phyloP scores from a whole-genome alignment of 1,140 invertebrate species.

The Anastrepha obliqua region DNA sequence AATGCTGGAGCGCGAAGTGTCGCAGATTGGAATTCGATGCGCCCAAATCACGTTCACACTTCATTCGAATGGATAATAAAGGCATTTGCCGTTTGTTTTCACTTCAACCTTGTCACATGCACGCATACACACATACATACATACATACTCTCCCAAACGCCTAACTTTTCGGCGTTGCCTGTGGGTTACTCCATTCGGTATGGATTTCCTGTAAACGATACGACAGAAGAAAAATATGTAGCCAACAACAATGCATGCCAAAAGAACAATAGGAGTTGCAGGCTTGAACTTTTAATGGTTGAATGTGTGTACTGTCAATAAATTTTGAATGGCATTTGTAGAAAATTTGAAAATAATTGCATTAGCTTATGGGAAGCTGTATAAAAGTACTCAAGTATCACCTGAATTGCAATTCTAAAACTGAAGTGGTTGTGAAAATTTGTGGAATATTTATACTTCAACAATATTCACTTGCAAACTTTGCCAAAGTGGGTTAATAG shows the following conservation, averaged over 20 bases:
- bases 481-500: background rate
- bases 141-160: background rate
- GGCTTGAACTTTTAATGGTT: background rate
- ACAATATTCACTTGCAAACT: background rate
- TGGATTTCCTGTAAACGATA: background rate
- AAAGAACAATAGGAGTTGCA: background rate
- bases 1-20: slow-evolving; percentile 1
- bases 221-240: background rate
- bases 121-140: no score
- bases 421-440: background rate
- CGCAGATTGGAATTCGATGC: slow-evolving; percentile 22
- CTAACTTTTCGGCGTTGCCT: slow-evolving; percentile 5
- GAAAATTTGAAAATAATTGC: slow-evolving; percentile 50
- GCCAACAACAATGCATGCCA: background rate
- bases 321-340: slow-evolving; percentile 45
- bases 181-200: background rate
- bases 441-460: background rate
- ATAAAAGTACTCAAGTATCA: slow-evolving; percentile 13
- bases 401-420: background rate
- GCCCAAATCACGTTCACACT: slow-evolving; percentile 46
- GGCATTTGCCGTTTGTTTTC: slow-evolving; percentile 36
- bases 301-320: slow-evolving; percentile 13
- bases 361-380: background rate
- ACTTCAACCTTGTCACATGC: background rate
- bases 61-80: slow-evolving; percentile 43